Evolutionary conservation across 2,888 invertebrate genomes (phyloP).

Genomic region (Dynastes grantii): DNA sequence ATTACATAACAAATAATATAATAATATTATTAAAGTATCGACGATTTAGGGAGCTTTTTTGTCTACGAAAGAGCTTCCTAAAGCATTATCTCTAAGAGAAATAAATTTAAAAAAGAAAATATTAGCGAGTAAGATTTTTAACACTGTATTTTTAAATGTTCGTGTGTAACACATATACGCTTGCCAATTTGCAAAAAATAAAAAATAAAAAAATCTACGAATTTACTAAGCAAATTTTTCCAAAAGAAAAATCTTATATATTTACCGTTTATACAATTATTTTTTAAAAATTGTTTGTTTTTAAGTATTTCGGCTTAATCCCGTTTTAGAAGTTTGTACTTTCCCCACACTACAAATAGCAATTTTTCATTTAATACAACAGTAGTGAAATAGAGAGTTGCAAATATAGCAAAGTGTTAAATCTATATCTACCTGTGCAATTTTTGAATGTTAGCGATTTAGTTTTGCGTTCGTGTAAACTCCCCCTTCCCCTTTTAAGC

Average conservation of each 20-base stretch:
- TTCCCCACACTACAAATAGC: conserved; percentile 21
- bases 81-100: conserved; percentile 53
- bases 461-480: conserved; percentile 53
- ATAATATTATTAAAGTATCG: conserved; percentile 36
- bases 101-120: conserved; percentile 41
- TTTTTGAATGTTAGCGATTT: conserved; percentile 63
- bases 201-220: conserved; percentile 55
- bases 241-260: conserved; percentile 46
- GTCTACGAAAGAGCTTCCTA: conserved; percentile 55
- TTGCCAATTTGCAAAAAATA: conserved; percentile 63
- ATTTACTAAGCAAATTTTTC: conserved; percentile 56
- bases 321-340: neutral
- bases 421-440: conserved; percentile 62
- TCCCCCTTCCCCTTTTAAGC: neutral
- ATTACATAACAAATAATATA: conserved; percentile 36
- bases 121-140: conserved; percentile 65
- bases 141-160: conserved; percentile 71
- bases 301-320: conserved; percentile 53
- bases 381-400: conserved; percentile 17
- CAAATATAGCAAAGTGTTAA: conserved; percentile 63
- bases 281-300: neutral
- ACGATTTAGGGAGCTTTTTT: conserved; percentile 56
- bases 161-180: conserved; percentile 71
- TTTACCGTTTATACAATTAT: neutral
- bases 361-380: conserved; percentile 5